Evolutionary conservation across 2,888 invertebrate species (phyloP).

Genomic region (Macrophya alboannulata): DNA sequence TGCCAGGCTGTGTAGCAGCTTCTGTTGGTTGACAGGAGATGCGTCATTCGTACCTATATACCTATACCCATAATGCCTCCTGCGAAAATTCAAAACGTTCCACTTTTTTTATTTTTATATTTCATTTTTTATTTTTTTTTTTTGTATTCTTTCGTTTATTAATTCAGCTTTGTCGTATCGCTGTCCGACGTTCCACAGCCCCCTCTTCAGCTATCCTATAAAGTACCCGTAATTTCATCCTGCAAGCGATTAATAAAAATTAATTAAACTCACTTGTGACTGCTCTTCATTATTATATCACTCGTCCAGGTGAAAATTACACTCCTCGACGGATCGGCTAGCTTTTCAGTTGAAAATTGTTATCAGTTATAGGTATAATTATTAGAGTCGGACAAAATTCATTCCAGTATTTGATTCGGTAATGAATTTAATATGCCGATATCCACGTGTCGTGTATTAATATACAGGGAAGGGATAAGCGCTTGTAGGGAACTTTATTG

Average conservation of each 20-base stretch:
- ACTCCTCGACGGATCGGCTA: neutral
- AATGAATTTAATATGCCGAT: neutral
- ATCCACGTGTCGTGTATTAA: neutral
- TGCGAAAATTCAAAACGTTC: slow-evolving; percentile 49
- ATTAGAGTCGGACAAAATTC: neutral
- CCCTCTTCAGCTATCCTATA: neutral
- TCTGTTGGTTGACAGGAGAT: slow-evolving; percentile 68
- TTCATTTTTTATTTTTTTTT: slow-evolving; percentile 52
- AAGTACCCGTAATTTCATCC: neutral
- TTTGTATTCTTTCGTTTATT: slow-evolving; percentile 24
- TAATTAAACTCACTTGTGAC: slow-evolving; percentile 31
- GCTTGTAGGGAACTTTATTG: neutral
- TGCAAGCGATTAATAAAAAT: slow-evolving; percentile 21
- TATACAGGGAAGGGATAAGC: neutral
- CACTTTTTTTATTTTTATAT: slow-evolving; percentile 52
- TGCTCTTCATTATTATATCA: neutral
- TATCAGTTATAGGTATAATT: no score
- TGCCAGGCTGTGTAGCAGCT: slow-evolving; percentile 58
- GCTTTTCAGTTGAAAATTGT: neutral
- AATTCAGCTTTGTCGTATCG: slow-evolving; percentile 29
- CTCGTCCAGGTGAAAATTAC: neutral
- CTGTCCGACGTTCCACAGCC: neutral
- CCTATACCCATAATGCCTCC: slow-evolving; percentile 56
- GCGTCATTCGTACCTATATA: slow-evolving; percentile 63
- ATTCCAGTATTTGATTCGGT: neutral